A percentile compares a stretch with the other conserved stretches of the same genome.
phyloP scores from a whole-genome alignment of 1,140 invertebrate genomes.

The Mylabris phalerata region DNA sequence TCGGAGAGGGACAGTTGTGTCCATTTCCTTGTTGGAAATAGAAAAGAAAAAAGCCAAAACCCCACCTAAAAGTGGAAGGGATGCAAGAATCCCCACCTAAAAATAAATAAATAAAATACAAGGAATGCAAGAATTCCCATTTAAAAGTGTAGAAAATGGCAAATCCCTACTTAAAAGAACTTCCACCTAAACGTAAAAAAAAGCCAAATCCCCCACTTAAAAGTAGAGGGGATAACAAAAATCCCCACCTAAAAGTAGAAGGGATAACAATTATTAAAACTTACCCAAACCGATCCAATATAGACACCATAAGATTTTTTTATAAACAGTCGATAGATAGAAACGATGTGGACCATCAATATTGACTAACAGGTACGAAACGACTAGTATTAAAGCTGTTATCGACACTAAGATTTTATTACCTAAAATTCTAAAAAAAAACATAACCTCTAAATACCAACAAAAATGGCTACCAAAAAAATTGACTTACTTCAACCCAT shows the following conservation, averaged over 20 bases:
- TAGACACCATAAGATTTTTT: conserved; percentile 63
- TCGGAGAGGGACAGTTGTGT: no score
- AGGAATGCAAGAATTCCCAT: no score
- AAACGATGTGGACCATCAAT: conserved; percentile 45
- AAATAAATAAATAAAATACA: no score
- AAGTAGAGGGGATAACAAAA: neutral
- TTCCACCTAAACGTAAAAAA: no score
- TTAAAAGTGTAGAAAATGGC: neutral
- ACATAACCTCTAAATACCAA: no score
- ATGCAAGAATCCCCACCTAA: no score
- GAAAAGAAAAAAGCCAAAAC: no score
- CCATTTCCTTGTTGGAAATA: no score
- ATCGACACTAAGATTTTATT: conserved; percentile 45
- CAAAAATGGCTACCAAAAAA: no score
- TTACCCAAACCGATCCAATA: conserved; percentile 85
- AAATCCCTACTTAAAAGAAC: neutral
- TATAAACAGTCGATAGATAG: conserved; percentile 42
- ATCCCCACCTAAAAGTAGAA: neutral
- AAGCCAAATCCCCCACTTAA: neutral
- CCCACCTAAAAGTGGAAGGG: no score
- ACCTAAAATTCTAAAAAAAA: conserved; percentile 46
- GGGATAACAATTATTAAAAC: neutral
- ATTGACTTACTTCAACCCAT: conserved; percentile 45
- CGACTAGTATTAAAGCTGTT: conserved; percentile 40
- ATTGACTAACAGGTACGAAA: conserved; percentile 42